Percentiles rank a stretch among this genome's conserved stretches.
Conservation (phyloP, 2,888 invertebrate species). For the Drosophila anomalata region DNA sequence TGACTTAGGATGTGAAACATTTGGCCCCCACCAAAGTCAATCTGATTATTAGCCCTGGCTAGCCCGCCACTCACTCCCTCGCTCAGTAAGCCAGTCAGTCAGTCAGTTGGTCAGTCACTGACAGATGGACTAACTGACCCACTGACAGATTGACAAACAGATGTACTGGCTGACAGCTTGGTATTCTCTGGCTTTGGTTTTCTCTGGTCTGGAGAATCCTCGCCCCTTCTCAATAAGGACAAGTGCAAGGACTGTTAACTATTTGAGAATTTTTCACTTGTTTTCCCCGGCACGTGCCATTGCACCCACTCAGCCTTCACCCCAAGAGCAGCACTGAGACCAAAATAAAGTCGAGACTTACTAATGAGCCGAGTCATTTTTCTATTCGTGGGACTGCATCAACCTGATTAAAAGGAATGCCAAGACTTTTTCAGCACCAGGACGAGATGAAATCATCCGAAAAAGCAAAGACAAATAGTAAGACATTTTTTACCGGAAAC, state of each 20-base stretch:
- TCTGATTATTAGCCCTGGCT: conserved; percentile 62
- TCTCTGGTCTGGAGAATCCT: neutral
- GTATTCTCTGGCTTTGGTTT: conserved; percentile 16
- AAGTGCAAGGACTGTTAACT: conserved; percentile 53
- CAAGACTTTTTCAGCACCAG: conserved; percentile 12
- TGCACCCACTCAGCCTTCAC: conserved; percentile 9
- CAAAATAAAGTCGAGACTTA: conserved; percentile 53
- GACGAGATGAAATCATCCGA: neutral
- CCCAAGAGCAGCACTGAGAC: conserved; percentile 17
- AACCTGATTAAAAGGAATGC: conserved; percentile 37
- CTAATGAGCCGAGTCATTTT: conserved; percentile 55
- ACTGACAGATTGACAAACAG: conserved; percentile 31
- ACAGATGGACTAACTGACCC: conserved; percentile 15
- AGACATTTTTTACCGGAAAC: neutral
- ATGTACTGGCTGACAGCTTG: conserved; percentile 34
- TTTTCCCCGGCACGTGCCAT: conserved; percentile 53
- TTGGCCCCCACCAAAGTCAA: conserved; percentile 35
- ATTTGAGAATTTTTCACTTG: conserved; percentile 64
- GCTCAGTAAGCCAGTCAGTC: neutral
- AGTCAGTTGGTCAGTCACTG: conserved; percentile 9
- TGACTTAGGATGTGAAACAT: conserved; percentile 62
- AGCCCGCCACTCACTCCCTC: conserved; percentile 8
- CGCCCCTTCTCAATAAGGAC: conserved; percentile 19
- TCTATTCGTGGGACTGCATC: conserved; percentile 28
- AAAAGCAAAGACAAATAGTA: conserved; percentile 23